These are phyloP conservation scores for Macropis europaea DNA, from an alignment of 2,888 invertebrate genomes.

Conservation along the genomic window DNA sequence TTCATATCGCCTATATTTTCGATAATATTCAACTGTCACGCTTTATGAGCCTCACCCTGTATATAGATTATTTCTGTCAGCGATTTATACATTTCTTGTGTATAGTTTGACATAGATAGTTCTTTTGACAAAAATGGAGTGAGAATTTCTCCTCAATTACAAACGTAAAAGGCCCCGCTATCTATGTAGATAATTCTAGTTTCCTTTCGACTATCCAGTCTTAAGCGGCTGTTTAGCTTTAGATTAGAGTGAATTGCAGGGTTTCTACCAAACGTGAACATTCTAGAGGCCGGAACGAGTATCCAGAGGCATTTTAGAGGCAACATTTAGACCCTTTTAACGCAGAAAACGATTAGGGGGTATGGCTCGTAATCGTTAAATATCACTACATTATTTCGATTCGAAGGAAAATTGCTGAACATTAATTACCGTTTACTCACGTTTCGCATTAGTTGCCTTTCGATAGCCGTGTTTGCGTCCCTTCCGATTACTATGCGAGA, in stretches of 20 bases:
- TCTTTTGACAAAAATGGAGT: no score
- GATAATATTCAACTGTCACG: no score
- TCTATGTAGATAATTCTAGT: no score
- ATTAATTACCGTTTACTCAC: slow-evolving; percentile 48
- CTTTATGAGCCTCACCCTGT: no score
- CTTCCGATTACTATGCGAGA: slow-evolving; percentile 1
- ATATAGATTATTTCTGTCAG: no score
- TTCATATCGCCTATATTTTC: no score
- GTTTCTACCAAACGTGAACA: neutral
- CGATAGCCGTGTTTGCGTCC: slow-evolving; percentile 21
- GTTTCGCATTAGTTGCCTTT: slow-evolving; percentile 40
- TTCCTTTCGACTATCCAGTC: no score
- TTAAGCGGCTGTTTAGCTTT: neutral
- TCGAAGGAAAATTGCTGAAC: slow-evolving; percentile 13
- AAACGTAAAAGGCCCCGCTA: no score
- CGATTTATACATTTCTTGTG: no score
- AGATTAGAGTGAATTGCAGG: neutral
- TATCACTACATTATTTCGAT: slow-evolving; percentile 22
- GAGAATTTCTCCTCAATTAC: no score
- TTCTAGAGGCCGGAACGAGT: neutral
- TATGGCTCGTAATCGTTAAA: slow-evolving; percentile 15
- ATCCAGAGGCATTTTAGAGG: neutral
- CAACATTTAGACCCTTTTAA: neutral
- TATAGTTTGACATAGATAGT: no score
- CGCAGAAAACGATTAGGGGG: neutral